Evolutionary conservation across 2,797 vertebrate species (phyloP), one percentile per base, ranked within the genome.

Genomic region (Anniella stebbinsi): DNA sequence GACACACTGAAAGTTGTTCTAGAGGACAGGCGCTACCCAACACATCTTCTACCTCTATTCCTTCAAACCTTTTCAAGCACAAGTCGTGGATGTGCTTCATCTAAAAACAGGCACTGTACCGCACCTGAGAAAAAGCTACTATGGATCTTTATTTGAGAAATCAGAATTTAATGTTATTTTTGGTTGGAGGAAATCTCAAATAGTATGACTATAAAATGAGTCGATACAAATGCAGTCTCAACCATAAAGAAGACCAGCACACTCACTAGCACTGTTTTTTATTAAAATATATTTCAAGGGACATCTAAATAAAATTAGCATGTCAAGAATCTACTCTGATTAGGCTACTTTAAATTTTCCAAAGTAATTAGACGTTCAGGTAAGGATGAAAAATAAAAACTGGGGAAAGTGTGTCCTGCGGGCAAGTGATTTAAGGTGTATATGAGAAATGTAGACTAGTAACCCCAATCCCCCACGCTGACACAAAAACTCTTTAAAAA

Each of bases 341-440:
- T 48, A 69, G 38, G n/a, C 36, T 66, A 41, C 9, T n/a, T 23
- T 67, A 90, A 81, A 87, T 9, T 86, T 21, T 87, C 88, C 73
- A 85, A 93, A 30, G 88, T 41, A 54, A 60, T 91, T 83, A 94
- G 2, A 91, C 41, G 86, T 80, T 18, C 45, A 51, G 28, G 67
- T 12, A 51, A 67, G 1, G 89, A 87, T 87, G 84, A 76, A 84
- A 83, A 63, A 91, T 60, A 85, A 0, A 75, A 11, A 88, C 3
- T 1, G 23, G 0, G 6, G 11, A 87, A 82, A 66, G 28, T 70
- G 21, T 91, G 81, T 67, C 10, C 18, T 72, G 10, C 66, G 11
- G 4, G 84, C 90, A 38, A 69, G 38, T 84, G 84, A 94, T n/a
- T 91, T 89, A 93, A 60, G 54, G 81, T 90, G 88, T 6, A 51